These are phyloP conservation scores for Lepus europaeus DNA, from an alignment of 2,113 vertebrate species.

Conservation along the genomic window DNA sequence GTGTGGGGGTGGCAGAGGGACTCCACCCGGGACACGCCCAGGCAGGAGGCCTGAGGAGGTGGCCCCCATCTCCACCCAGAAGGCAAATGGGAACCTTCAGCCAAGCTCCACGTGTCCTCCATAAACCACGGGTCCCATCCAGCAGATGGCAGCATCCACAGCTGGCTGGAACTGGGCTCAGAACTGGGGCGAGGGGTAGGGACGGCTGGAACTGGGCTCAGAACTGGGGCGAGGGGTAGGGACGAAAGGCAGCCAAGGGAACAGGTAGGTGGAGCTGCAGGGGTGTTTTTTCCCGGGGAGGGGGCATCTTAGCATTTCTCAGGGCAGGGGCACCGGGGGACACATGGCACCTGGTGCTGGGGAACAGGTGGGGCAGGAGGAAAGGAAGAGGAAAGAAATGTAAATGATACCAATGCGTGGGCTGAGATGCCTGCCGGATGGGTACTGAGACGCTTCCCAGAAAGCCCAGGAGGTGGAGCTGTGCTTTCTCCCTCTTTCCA, in stretches of 20 bases:
- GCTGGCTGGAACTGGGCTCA: background rate
- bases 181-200: background rate
- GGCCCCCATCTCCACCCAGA: fast-evolving
- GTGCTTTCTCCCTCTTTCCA: background rate
- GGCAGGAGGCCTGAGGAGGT: no score
- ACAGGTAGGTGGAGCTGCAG: no score
- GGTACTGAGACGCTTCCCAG: no score
- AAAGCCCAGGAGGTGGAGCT: no score
- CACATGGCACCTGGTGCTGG: no score
- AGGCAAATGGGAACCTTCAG: background rate
- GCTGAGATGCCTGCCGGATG: background rate
- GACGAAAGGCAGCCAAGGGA: background rate
- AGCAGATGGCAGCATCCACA: fast-evolving
- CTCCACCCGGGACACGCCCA: fast-evolving
- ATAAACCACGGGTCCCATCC: background rate
- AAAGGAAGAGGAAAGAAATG: background rate
- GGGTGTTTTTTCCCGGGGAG: background rate
- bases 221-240: background rate
- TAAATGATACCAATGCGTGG: background rate
- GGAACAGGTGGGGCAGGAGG: background rate
- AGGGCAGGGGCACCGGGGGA: no score
- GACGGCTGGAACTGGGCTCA: background rate
- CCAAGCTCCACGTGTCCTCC: background rate
- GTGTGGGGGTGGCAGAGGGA: background rate
- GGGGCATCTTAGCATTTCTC: background rate